Percentiles rank a stretch among this genome's conserved stretches.
Evolutionary conservation across 2,888 invertebrate genomes (phyloP).

Genomic region (Ephialtes manifestator): DNA sequence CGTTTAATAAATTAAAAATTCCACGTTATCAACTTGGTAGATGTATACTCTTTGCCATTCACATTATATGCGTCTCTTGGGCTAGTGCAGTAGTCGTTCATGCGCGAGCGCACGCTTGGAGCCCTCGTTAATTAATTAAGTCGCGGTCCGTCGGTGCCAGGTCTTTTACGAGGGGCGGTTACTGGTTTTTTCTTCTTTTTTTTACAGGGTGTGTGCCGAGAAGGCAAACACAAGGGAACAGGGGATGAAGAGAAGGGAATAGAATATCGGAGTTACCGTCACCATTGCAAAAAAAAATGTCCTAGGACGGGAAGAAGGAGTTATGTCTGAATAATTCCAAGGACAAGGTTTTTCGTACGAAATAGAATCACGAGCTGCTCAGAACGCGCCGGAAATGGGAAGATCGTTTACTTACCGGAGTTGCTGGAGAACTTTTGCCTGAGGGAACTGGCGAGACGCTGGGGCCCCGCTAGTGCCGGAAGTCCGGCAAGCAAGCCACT

Average conservation of each 20-base stretch:
- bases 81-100: constrained; percentile 45
- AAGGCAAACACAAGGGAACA: constrained; percentile 40
- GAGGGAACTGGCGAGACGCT: constrained; percentile 85
- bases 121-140: constrained; percentile 69
- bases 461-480: constrained; percentile 84
- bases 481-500: constrained; percentile 84
- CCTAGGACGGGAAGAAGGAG: background rate
- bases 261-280: constrained; percentile 2
- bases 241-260: background rate
- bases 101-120: constrained; percentile 56
- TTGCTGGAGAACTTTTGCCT: constrained; percentile 83
- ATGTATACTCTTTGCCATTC: background rate
- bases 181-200: too few relatives aligned
- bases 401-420: constrained; percentile 82
- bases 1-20: constrained; percentile 27
- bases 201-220: constrained; percentile 50
- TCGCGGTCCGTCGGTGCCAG: constrained; percentile 68
- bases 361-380: background rate
- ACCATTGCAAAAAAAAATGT: constrained; percentile 13
- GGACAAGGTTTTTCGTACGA: background rate
- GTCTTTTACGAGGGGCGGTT: constrained; percentile 55
- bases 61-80: constrained; percentile 46
- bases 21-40: constrained; percentile 1
- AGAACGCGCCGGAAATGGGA: background rate
- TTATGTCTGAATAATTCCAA: background rate